A percentile compares a stretch with the other conserved stretches of the same genome.
These are phyloP conservation scores for Drosophila simulans DNA, from an alignment of 1,140 invertebrate genomes.

Conservation along the genomic window DNA sequence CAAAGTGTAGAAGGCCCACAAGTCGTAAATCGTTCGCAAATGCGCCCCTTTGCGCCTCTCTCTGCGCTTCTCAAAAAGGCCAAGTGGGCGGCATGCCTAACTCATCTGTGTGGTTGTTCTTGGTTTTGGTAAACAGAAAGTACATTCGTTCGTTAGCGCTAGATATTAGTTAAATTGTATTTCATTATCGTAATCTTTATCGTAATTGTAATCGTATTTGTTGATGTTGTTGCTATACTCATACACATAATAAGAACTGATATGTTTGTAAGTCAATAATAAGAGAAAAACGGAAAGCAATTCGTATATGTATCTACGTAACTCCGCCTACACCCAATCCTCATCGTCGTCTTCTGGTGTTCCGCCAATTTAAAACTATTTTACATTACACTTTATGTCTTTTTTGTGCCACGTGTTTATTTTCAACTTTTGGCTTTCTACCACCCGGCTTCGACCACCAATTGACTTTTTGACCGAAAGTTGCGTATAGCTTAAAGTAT, in stretches of 20 bases:
- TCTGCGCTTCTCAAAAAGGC: slow-evolving; percentile 39
- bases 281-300: slow-evolving; percentile 64
- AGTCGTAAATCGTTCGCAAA: slow-evolving; percentile 18
- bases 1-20: slow-evolving; percentile 66
- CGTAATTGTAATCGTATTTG: slow-evolving; percentile 54
- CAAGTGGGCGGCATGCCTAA: slow-evolving; percentile 8
- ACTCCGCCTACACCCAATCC: slow-evolving; percentile 38
- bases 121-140: slow-evolving; percentile 56
- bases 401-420: slow-evolving; percentile 30
- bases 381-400: slow-evolving; percentile 61
- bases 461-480: slow-evolving; percentile 69
- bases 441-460: slow-evolving; percentile 51
- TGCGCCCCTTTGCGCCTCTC: slow-evolving; percentile 26
- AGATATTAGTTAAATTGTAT: slow-evolving; percentile 61
- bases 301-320: slow-evolving; percentile 65
- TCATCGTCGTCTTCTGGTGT: slow-evolving; percentile 16
- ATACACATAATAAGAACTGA: slow-evolving; percentile 71
- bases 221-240: slow-evolving; percentile 55
- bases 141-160: slow-evolving; percentile 48
- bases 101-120: slow-evolving; percentile 21
- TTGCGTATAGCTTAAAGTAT: slow-evolving; percentile 63
- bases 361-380: slow-evolving; percentile 67
- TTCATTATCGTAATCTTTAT: slow-evolving; percentile 51
- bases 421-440: slow-evolving; percentile 8
- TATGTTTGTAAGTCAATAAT: slow-evolving; percentile 72